Evolutionary conservation across 2,797 vertebrate genomes (phyloP).

Genomic region (Denticeps clupeoides): DNA sequence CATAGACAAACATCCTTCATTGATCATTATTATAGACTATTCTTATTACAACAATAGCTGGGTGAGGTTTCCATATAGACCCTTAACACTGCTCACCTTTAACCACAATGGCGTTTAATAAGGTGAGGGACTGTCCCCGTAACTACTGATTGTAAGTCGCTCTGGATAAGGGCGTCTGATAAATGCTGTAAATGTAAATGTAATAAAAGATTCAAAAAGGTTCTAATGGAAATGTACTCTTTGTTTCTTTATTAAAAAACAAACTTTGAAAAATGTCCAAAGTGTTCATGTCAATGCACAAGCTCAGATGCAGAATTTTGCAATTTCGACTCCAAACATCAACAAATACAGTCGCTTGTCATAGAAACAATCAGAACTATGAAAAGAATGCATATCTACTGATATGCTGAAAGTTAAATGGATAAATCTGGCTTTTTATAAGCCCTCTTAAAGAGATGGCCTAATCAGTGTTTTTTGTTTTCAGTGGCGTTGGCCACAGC

Average conservation of each 20-base stretch:
- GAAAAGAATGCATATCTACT: constrained; percentile 8
- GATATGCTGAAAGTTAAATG: background rate
- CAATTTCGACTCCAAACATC: background rate
- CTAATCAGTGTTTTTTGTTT: constrained; percentile 17
- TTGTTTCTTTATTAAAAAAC: too few relatives aligned
- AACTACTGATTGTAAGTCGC: background rate
- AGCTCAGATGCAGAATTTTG: background rate
- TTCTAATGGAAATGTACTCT: too few relatives aligned
- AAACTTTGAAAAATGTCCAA: too few relatives aligned
- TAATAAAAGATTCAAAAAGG: too few relatives aligned
- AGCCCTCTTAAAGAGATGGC: background rate
- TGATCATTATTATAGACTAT: constrained; percentile 17
- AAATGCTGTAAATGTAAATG: too few relatives aligned
- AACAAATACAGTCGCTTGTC: background rate
- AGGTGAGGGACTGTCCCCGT: too few relatives aligned
- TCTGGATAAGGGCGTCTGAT: too few relatives aligned
- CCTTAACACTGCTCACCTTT: constrained; percentile 16
- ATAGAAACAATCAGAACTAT: constrained; percentile 1
- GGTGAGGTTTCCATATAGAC: constrained; percentile 27
- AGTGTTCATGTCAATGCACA: background rate
- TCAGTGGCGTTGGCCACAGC: constrained; percentile 5
- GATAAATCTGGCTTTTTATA: constrained; percentile 14
- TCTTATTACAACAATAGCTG: constrained; percentile 29
- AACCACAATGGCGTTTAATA: background rate
- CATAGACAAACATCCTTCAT: background rate